phyloP scores from a whole-genome alignment of 2,888 invertebrate genomes.

The Oscheius sp. region DNA sequence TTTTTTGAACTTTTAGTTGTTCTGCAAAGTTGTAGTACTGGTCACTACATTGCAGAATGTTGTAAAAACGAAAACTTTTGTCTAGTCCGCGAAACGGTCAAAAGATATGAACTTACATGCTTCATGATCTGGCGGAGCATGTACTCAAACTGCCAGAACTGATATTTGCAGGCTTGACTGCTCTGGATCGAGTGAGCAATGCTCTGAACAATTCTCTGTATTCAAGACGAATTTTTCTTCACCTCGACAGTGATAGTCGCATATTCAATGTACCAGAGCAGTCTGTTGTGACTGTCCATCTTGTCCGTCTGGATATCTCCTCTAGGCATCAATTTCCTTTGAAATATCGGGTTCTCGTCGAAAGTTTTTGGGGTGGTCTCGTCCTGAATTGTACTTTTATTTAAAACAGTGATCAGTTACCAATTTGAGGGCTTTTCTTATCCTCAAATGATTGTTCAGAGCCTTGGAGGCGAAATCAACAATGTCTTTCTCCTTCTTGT shows the following conservation, averaged over 20 bases:
- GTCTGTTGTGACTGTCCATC: constrained; percentile 64
- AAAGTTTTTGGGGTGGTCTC: constrained; percentile 61
- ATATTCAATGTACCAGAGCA: constrained; percentile 73
- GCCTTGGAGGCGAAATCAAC: constrained; percentile 66
- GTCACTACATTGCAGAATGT: no score
- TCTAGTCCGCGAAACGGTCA: no score
- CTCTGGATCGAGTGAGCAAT: constrained; percentile 68
- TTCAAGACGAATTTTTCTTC: neutral
- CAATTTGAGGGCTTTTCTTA: constrained; percentile 67
- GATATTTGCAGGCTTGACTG: constrained; percentile 69
- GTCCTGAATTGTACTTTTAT: constrained; percentile 54
- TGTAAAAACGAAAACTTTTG: no score
- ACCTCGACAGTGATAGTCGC: constrained; percentile 71
- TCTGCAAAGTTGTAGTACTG: no score
- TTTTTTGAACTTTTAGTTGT: no score
- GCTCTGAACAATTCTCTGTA: constrained; percentile 44
- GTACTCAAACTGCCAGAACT: constrained; percentile 72
- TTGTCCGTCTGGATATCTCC: constrained; percentile 57
- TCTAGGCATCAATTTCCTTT: constrained; percentile 64
- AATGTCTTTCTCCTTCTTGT: constrained; percentile 65
- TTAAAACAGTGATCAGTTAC: constrained; percentile 38
- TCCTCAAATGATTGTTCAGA: constrained; percentile 70
- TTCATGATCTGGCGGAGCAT: constrained; percentile 70
- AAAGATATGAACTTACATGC: constrained; percentile 47
- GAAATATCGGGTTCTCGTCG: constrained; percentile 70